phyloP scores from a whole-genome alignment of 2,888 invertebrate genomes.

The Drosophila parthenogenetica region DNA sequence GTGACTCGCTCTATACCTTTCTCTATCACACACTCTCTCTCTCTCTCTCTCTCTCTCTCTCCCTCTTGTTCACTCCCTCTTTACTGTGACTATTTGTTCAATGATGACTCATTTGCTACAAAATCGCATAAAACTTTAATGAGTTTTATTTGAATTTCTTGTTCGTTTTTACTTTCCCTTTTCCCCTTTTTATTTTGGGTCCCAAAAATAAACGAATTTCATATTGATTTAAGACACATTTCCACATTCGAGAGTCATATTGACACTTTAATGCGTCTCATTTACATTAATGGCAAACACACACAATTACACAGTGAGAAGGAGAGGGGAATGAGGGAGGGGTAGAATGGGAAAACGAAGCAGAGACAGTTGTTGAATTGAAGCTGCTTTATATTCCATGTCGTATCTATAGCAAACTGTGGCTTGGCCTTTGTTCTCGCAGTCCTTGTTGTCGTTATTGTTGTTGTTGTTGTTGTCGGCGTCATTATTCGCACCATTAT shows the following conservation, averaged over 20 bases:
- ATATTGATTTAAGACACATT: constrained; percentile 55
- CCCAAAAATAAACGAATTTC: constrained; percentile 9
- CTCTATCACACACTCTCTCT: not conserved
- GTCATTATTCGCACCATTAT: constrained; percentile 76
- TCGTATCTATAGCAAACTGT: constrained; percentile 38
- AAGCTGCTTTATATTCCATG: constrained; percentile 47
- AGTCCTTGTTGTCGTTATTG: constrained; percentile 16
- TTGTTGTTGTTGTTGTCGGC: constrained; percentile 53
- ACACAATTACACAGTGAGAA: constrained; percentile 15
- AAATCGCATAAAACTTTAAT: constrained; percentile 64
- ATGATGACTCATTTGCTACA: constrained; percentile 67
- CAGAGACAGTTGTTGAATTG: constrained; percentile 2
- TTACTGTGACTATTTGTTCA: constrained; percentile 37
- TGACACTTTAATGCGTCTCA: constrained; percentile 75
- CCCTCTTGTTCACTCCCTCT: constrained; percentile 4
- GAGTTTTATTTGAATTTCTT: constrained; percentile 48
- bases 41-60: too few species aligned
- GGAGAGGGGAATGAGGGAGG: not conserved
- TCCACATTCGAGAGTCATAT: constrained; percentile 61
- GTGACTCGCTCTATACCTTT: constrained; percentile 1
- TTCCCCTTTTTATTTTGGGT: not conserved
- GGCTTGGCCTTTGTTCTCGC: constrained; percentile 49
- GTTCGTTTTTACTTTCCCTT: not conserved
- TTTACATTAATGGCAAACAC: constrained; percentile 67
- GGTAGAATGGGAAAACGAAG: not conserved